Percentiles rank a stretch among this genome's conserved stretches.
Conservation (phyloP, 2,797 vertebrate species). For the Epinephelus malabaricus region DNA sequence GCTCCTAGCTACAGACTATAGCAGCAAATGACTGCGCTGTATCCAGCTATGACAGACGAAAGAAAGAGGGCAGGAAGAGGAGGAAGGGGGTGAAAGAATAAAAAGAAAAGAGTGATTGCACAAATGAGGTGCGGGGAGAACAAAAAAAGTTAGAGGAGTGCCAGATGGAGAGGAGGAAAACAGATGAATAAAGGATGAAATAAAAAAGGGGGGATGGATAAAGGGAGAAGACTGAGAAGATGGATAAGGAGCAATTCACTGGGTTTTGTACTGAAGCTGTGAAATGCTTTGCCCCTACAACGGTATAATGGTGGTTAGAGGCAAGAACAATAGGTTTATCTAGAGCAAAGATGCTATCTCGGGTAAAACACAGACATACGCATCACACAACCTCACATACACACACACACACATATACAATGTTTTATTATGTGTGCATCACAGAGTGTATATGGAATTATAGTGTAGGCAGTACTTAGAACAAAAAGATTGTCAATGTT, state of each 20-base stretch:
- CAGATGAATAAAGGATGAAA: slow-evolving; percentile 69
- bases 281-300: slow-evolving; percentile 60
- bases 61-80: slow-evolving; percentile 70
- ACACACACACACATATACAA: not conserved
- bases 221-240: slow-evolving; percentile 43
- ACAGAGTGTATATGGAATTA: slow-evolving; percentile 48
- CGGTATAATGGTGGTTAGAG: slow-evolving; percentile 70
- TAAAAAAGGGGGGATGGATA: slow-evolving; percentile 53
- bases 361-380: slow-evolving; percentile 40
- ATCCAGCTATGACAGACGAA: slow-evolving; percentile 74
- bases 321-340: slow-evolving; percentile 76
- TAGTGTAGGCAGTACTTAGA: slow-evolving; percentile 51
- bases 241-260: slow-evolving; percentile 57
- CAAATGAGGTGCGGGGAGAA: slow-evolving; percentile 64
- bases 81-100: slow-evolving; percentile 43
- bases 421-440: slow-evolving; percentile 55
- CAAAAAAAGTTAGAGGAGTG: slow-evolving; percentile 70
- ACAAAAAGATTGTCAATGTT: slow-evolving; percentile 57
- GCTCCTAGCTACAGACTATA: slow-evolving; percentile 78
- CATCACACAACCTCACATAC: slow-evolving; percentile 14
- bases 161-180: slow-evolving; percentile 72
- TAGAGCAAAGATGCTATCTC: slow-evolving; percentile 65
- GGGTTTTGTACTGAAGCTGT: slow-evolving; percentile 61
- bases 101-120: slow-evolving; percentile 59
- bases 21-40: slow-evolving; percentile 73